Base-by-base conservation (phyloP, 2,888 invertebrate genomes). In the Philopedon plagiatum region DNA sequence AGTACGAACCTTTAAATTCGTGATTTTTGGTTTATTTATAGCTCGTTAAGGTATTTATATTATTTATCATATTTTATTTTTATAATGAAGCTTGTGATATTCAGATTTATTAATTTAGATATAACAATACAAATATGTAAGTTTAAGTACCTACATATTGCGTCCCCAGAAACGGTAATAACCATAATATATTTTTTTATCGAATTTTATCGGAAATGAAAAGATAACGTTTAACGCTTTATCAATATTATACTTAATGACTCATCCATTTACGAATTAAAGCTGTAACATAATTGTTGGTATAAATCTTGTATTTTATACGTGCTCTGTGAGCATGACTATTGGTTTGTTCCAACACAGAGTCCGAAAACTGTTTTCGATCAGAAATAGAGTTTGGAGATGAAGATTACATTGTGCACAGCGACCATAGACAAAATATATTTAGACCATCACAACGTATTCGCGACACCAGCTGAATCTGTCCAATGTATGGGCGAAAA, bases 81-180 rank as follows among this genome's bases (percentile, higher is more conserved):
- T 39, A 39, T 39, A 39, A 7, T 2, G 4, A 39, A 39, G 15
- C 39, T n/a, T 39, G 18, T 44, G 21, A 19, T 44, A 19, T 44
- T 44, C 11, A 19, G 8, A 44, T 44, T 44, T 44, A 44, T 44
- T 44, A 44, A 44, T 44, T 44, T 19, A 44, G 44, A 44, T 44
- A 44, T 44, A 44, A 19, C 44, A 44, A 21, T 44, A 21, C 18
- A 44, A 44, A 44, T 44, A 44, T 39, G 39, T 39, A 39, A 39
- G 39, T 39, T 39, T 39, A 39, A 39, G 39, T 39, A 39, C 39
- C 39, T 39, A 15, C 39, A 39, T 39, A 39, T 39, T 39, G 39
- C 39, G 39, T 39, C 39, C 39, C 39, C n/a, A 39, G 39, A 39
- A 39, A 39, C 39, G 15, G 39, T 39, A 15, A 39, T 39, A 39